Percentiles rank a stretch among this genome's conserved stretches.
Evolutionary conservation across 2,113 vertebrate species (phyloP).

Genomic region (Actenoides hombroni): DNA sequence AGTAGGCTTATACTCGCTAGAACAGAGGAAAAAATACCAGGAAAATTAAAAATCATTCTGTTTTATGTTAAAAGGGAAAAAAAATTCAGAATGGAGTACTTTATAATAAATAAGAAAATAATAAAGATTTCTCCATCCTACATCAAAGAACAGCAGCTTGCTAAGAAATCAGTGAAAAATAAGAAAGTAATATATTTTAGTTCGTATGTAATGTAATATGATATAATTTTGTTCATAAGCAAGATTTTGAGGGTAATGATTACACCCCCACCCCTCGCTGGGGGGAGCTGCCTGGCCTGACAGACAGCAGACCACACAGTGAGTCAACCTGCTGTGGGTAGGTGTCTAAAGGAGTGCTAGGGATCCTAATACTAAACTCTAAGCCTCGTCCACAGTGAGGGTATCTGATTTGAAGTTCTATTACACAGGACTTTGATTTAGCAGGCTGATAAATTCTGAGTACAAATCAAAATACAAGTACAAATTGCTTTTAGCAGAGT

Average conservation of each 20-base stretch:
- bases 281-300: not conserved
- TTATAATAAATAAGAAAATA: not conserved
- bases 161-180: not conserved
- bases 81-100: not conserved
- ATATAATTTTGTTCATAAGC: not conserved
- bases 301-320: accelerated
- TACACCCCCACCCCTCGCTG: accelerated
- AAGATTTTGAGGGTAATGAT: not conserved
- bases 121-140: not conserved
- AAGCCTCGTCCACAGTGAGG: not conserved
- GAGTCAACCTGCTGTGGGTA: not conserved
- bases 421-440: not conserved
- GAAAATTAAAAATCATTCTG: not conserved
- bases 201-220: no score
- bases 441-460: not conserved
- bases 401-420: not conserved
- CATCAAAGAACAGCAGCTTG: not conserved
- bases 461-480: not conserved
- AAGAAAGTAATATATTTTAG: not conserved
- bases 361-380: not conserved
- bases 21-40: not conserved
- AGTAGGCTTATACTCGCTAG: not conserved
- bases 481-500: not conserved
- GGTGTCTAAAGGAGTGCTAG: not conserved
- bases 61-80: not conserved